Evolutionary conservation across 2,113 vertebrate species (phyloP), one percentile per base, ranked within the genome.

Genomic region (Brienomyrus longianalis): DNA sequence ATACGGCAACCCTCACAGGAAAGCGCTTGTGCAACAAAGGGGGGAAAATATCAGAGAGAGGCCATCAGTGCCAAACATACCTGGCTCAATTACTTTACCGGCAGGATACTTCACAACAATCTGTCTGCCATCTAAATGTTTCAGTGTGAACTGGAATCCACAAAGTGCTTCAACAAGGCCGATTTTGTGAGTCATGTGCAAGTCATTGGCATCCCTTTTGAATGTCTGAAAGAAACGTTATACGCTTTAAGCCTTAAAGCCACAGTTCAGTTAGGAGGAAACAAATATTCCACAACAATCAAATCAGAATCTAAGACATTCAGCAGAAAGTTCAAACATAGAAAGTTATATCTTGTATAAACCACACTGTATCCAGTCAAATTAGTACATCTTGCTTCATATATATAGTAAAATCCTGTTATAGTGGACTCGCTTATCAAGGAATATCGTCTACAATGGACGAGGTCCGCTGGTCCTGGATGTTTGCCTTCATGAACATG

Each of bases 51-150:
- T 56, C 2, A 90, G 89, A 89, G 11, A 21, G 45, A 56, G 50
- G 70, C n/a, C 8, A 31, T 27, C 47, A 10, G 35, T 83, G 70
- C n/a, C 43, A 87, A 50, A 91, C 52, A 88, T 94, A 99, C 98
- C 98, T 96, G 98, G 98, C 91, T 99, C 98, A 89, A 99, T 99
- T 92, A 99, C 97, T 95, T 99, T 99, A 92, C 98, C 98, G 90
- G 98, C 97, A 83, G 98, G 98, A 45, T 99, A 98, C 94, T 98
- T 99, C 90, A 99, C 97, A 92, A 99, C 97, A 95, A 99, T 97
- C 92, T 99, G 98, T 92, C 97, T 97, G 47, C 94, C 97, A 92
- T 99, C 98, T 51, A 99, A 97, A 94, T 99, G 98, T 93, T 97
- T 96, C 92, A 99, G 97, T 5, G 97, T 97, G 93, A 99, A 97